phyloP scores from a whole-genome alignment of 2,113 vertebrate species.

The Trinectes maculatus region DNA sequence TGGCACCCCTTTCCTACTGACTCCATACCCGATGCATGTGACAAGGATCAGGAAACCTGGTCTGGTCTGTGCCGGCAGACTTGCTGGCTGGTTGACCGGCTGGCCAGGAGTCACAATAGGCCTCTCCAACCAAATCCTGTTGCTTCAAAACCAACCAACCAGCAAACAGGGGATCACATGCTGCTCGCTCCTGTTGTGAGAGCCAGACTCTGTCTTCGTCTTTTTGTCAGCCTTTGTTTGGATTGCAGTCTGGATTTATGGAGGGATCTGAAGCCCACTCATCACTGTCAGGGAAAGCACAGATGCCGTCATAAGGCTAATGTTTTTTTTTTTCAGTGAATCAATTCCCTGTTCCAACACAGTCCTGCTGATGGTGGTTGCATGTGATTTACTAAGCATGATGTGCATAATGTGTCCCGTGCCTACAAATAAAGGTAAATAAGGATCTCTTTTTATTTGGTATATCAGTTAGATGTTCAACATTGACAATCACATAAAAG shows the following conservation, averaged over 20 bases:
- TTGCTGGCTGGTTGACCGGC: conserved; percentile 33
- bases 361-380: conserved; percentile 32
- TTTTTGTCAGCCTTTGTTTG: conserved; percentile 71
- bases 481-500: background rate
- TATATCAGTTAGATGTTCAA: background rate
- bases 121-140: conserved; percentile 74
- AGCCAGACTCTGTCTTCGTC: conserved; percentile 51
- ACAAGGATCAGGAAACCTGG: conserved; percentile 65
- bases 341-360: conserved; percentile 18
- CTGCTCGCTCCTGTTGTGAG: conserved; percentile 69
- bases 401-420: conserved; percentile 1
- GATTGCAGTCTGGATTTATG: conserved; percentile 75
- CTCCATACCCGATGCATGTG: conserved; percentile 64
- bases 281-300: conserved; percentile 60
- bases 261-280: conserved; percentile 62
- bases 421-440: too few relatives aligned
- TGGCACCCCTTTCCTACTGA: conserved; percentile 22
- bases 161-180: conserved; percentile 75
- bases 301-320: conserved; percentile 63
- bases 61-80: conserved; percentile 54
- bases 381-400: conserved; percentile 23
- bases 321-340: conserved; percentile 26
- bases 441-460: background rate
- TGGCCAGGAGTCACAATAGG: conserved; percentile 64
- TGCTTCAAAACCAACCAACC: conserved; percentile 75